A percentile compares a stretch with the other conserved stretches of the same genome.
Conservation (phyloP, 2,797 vertebrate genomes). For the Characodon lateralis region DNA sequence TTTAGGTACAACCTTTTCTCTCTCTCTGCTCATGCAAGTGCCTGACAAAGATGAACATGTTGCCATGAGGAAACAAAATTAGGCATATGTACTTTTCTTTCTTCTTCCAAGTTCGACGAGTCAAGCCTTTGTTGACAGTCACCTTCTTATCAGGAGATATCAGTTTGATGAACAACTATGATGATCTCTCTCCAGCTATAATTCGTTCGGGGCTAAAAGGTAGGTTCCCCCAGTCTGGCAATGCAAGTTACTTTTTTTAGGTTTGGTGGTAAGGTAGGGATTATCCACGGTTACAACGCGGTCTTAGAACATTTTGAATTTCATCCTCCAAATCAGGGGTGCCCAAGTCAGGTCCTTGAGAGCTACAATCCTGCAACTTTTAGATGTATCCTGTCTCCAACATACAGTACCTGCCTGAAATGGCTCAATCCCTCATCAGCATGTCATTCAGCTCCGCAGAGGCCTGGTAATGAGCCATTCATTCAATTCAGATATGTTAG, state of each 20-base stretch:
- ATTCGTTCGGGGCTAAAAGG: constrained; percentile 98
- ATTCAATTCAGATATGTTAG: neutral
- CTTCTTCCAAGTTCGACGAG: constrained; percentile 82
- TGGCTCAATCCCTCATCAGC: neutral
- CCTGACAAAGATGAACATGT: neutral
- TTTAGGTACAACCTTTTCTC: constrained; percentile 80
- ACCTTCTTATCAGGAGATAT: constrained; percentile 99
- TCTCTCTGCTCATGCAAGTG: neutral
- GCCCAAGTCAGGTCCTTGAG: neutral
- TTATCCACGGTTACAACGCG: neutral
- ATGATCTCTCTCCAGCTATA: constrained; percentile 93
- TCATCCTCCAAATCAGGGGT: neutral
- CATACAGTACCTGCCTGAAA: neutral
- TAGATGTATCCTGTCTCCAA: neutral
- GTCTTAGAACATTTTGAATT: neutral
- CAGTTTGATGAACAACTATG: constrained; percentile 98
- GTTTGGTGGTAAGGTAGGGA: neutral
- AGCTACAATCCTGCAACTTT: neutral
- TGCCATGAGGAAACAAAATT: constrained; percentile 3
- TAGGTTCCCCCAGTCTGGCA: constrained; percentile 46
- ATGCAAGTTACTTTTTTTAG: neutral
- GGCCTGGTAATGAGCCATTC: neutral
- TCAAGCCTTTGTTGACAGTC: constrained; percentile 95
- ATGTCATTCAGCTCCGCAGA: neutral
- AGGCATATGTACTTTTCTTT: constrained; percentile 9